Percentiles rank a stretch among this genome's conserved stretches.
Evolutionary conservation across 2,113 vertebrate genomes (phyloP).

Genomic region (Pygoscelis antarcticus): DNA sequence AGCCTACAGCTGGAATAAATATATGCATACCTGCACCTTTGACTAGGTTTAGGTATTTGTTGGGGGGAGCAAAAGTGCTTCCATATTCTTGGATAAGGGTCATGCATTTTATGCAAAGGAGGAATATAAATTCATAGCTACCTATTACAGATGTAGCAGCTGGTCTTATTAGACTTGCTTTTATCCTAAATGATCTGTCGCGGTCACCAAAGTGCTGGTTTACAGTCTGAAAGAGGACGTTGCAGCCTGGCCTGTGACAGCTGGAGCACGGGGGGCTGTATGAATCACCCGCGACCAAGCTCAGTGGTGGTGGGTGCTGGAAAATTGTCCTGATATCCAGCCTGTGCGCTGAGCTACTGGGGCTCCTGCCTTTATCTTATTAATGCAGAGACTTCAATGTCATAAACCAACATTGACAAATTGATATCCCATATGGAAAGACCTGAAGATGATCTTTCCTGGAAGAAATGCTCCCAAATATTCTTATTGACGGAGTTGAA

Average conservation of each 20-base stretch:
- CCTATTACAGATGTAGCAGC: not conserved
- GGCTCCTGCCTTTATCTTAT: not conserved
- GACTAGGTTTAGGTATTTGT: constrained; percentile 1
- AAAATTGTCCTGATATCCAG: not conserved
- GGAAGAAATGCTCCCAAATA: not conserved
- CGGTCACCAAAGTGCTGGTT: not conserved
- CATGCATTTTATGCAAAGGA: not conserved
- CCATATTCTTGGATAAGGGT: not conserved
- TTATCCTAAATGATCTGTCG: not conserved
- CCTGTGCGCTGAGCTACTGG: not conserved
- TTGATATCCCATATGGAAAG: not conserved
- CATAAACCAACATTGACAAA: not conserved
- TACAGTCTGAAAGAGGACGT: not conserved
- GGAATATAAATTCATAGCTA: not conserved
- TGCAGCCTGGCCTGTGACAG: not conserved
- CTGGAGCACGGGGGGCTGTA: not conserved
- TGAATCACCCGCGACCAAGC: fast-evolving
- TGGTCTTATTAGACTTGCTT: not conserved
- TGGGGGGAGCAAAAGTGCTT: not conserved
- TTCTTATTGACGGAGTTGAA: not conserved
- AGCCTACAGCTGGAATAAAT: constrained; percentile 24
- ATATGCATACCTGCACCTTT: constrained; percentile 29
- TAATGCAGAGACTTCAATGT: not conserved
- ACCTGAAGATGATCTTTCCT: not conserved
- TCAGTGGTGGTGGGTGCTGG: not conserved